These are phyloP conservation scores for Cladorhizidae sp. DNA, from an alignment of 37 sponge, comb jelly and placozoan genomes.

Conservation along the genomic window DNA sequence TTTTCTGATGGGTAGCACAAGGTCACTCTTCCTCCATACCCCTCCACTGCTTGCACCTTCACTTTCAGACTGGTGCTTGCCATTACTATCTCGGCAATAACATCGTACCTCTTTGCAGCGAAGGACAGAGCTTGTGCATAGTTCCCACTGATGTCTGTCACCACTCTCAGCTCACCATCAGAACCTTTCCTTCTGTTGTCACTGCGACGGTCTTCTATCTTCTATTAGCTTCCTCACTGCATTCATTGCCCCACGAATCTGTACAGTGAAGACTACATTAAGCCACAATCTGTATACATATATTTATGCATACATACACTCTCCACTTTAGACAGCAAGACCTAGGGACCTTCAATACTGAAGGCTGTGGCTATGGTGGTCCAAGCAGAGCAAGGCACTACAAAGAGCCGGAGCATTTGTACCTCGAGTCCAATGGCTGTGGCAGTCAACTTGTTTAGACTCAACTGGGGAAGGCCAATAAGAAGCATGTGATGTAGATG, in stretches of 20 bases:
- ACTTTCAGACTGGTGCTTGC: slow-evolving; percentile 37
- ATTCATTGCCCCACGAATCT: slow-evolving; percentile 81
- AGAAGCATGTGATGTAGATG: too few relatives aligned
- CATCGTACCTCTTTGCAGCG: slow-evolving; percentile 51
- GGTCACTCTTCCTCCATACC: slow-evolving; percentile 62
- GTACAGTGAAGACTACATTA: neutral
- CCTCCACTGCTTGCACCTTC: slow-evolving; percentile 67
- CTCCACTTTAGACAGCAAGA: too few relatives aligned
- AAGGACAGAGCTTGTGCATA: slow-evolving; percentile 76
- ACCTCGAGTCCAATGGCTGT: too few relatives aligned
- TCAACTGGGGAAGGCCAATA: too few relatives aligned
- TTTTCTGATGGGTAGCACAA: slow-evolving; percentile 53
- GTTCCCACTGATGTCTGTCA: slow-evolving; percentile 90
- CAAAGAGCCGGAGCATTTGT: too few relatives aligned
- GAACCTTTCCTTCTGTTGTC: neutral
- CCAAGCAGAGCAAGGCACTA: too few relatives aligned
- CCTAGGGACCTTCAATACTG: too few relatives aligned
- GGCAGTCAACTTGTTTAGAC: too few relatives aligned
- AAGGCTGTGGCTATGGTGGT: too few relatives aligned
- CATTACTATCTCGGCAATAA: slow-evolving; percentile 78
- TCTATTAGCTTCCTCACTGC: slow-evolving; percentile 32
- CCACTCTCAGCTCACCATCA: slow-evolving; percentile 28
- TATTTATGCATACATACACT: too few relatives aligned
- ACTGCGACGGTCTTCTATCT: too few relatives aligned
- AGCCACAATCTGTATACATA: too few relatives aligned